Base-by-base conservation (phyloP, 2,113 vertebrate species). In the Coracopsis vasa region DNA sequence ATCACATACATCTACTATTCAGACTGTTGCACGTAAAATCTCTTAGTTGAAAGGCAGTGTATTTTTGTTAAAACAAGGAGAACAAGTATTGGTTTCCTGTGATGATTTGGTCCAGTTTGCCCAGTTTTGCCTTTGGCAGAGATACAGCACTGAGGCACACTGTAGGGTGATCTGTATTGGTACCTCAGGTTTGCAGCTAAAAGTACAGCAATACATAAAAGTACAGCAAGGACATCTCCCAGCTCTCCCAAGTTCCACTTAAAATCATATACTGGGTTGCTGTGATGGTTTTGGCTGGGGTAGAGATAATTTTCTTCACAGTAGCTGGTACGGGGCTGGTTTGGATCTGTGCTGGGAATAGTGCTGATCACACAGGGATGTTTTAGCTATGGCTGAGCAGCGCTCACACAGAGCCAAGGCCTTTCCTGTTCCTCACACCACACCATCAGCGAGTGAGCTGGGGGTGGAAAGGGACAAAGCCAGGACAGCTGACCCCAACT, bases 391-490 rank as follows among this genome's bases (percentile, higher is more conserved):
- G n/a, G 41, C 42, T 50, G 27, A 69, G 62, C 60, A 31, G 51
- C 0, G n/a, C 47, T 48, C 24, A 37, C 16, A 25, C 9, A 39
- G 27, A 56, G 70, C 7, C 48, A 29, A 75, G 13, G 64, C 27
- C 12, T 33, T 13, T 10, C 5, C 70, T 81, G 54, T 16, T 70
- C 42, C 48, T 39, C 19, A 20, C 16, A 42, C 17, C 41, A n/a
- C 7, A 13, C 12, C 21, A 29, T 2, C 27, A 62, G 70, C 0
- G 0, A 62, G 13, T 13, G 21, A 15, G 39, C n/a, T 69, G 53
- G 25, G 9, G 15, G 53, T 50, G 35, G 70, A 6, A 81, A 8
- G 9, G 18, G 33, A 56, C 35, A 50, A 16, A 70, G 42, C 4
- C 28, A 23, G 47, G 27, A 75, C 6, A 29, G 42, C 31, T 56